Evolutionary conservation across 2,797 vertebrate species (phyloP), one percentile per base, ranked within the genome.

Genomic region (Anisognathus igniventris): DNA sequence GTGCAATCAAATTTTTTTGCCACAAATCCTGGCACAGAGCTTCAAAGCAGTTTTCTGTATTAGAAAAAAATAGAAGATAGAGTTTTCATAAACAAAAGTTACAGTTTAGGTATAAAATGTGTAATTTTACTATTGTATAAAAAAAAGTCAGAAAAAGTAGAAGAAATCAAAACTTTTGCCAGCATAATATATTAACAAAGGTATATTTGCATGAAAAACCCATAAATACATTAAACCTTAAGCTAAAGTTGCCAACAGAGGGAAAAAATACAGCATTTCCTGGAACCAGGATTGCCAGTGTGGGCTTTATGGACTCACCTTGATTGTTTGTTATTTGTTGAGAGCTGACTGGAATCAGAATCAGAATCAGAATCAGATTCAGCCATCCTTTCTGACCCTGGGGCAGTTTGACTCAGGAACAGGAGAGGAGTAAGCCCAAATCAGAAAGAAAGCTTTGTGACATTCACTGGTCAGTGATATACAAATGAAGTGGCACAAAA

Each of bases 261-360:
- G 50, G 53, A 37, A 86, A 95, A 86, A 56, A 15, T 3, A 27
- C 6, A 76, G 30, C 4, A 57, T 93, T 95, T 92, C 68, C 72
- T 72, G 40, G 72, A 93, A 90, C 14, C 35, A 87, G 25, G 27
- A 86, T 77, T 1, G 0, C 19, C 42, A 47, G 10, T 74, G 42
- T 44, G 19, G 79, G 18, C 45, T 87, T 89, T 93, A 91, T 61
- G 54, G 75, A 68, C 75, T 89, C 78, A 94, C 65, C 84, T 86
- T 83, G 72, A 66, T 48, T 65, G 39, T 62, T 81, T 75, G 73
- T 60, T 90, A 54, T 76, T 92, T 80, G 28, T 47, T 61, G 68
- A 92, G 75, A 85, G 33, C 56, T 76, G 28, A 82, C 61, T 31
- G 64, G 91, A 91, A 94, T 92, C 66, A 84, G 71, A 75, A 88